phyloP scores from a whole-genome alignment of 2,797 vertebrate species.

The Coracias cyanogaster region DNA sequence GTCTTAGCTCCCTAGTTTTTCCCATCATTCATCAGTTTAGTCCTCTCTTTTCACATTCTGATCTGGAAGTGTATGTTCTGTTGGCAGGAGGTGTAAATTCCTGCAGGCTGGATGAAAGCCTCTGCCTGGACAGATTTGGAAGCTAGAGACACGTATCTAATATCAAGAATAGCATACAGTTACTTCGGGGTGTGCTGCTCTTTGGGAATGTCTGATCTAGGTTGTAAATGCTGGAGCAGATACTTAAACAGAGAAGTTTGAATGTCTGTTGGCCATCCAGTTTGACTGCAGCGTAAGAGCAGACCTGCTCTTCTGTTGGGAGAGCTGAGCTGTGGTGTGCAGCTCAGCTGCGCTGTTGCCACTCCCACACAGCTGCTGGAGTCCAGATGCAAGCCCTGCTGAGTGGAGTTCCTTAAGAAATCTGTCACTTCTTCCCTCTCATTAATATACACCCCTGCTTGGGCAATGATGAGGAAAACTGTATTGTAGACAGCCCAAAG shows the following conservation, averaged over 20 bases:
- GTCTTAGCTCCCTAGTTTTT: neutral
- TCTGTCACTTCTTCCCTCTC: neutral
- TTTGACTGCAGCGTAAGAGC: neutral
- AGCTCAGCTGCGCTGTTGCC: neutral
- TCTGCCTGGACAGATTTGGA: slow-evolving; percentile 1
- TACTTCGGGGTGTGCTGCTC: neutral
- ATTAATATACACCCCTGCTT: neutral
- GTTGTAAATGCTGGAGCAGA: neutral
- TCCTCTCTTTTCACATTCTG: neutral
- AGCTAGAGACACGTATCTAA: neutral
- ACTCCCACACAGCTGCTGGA: accelerated
- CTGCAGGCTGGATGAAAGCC: neutral
- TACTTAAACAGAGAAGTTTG: neutral
- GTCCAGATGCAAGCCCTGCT: neutral
- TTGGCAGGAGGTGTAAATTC: slow-evolving; percentile 14
- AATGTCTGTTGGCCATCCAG: neutral
- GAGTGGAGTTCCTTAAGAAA: neutral
- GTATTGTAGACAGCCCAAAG: neutral
- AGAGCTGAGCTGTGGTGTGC: neutral
- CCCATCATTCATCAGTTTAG: neutral
- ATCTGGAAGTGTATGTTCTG: slow-evolving; percentile 5
- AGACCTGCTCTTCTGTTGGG: neutral
- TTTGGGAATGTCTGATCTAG: neutral
- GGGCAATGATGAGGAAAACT: accelerated
- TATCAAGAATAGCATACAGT: neutral